phyloP scores from a whole-genome alignment of 2,888 invertebrate species.

The Ectobius pallidus region DNA sequence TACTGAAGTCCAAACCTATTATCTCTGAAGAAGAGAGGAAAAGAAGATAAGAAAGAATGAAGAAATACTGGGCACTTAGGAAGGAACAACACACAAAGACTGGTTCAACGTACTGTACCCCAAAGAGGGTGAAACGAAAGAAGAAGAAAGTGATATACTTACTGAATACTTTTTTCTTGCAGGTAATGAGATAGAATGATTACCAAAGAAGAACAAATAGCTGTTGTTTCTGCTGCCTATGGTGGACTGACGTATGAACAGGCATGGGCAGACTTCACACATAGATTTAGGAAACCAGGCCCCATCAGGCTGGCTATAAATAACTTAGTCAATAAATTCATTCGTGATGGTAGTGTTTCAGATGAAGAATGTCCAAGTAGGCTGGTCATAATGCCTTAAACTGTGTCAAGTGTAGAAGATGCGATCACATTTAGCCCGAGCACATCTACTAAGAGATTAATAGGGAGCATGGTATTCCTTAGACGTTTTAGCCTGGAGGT shows the following conservation, averaged over 20 bases:
- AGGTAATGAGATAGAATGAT: slow-evolving; percentile 5
- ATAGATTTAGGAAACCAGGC: slow-evolving; percentile 9
- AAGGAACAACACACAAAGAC: no score
- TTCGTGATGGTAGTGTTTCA: not conserved
- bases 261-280: not conserved
- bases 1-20: no score
- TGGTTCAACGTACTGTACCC: no score
- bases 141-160: no score
- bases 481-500: not conserved
- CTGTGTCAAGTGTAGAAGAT: not conserved
- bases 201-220: slow-evolving; percentile 7
- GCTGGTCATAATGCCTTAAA: not conserved
- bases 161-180: slow-evolving; percentile 12
- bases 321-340: not conserved
- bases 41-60: no score
- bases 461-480: not conserved
- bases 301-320: not conserved
- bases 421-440: not conserved
- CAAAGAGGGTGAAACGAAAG: no score
- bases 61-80: no score
- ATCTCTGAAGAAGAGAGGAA: no score
- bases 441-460: not conserved
- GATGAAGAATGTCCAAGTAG: not conserved
- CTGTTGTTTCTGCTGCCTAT: not conserved
- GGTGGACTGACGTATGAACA: not conserved